phyloP scores from a whole-genome alignment of 1,140 invertebrate species.

The Scaptomyza graminum region DNA sequence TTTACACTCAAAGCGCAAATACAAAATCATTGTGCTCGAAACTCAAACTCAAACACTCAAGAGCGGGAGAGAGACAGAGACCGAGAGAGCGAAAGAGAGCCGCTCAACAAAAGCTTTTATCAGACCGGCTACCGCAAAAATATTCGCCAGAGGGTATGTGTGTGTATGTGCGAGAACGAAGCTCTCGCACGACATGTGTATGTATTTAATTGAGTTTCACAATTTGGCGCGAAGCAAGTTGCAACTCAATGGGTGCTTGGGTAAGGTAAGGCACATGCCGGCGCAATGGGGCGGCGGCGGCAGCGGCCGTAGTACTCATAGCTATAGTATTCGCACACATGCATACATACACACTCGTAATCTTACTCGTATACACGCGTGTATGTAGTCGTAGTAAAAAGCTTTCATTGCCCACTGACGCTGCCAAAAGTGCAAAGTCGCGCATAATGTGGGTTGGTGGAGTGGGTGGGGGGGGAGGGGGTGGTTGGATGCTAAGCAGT shows the following conservation, averaged over 20 bases:
- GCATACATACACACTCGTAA: background rate
- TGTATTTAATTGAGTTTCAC: slow-evolving; percentile 21
- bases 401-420: background rate
- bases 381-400: slow-evolving; percentile 1
- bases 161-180: background rate
- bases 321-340: slow-evolving; percentile 9
- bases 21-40: background rate
- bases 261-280: slow-evolving; percentile 23
- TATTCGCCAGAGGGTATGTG: background rate
- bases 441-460: background rate
- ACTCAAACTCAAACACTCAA: slow-evolving; percentile 27
- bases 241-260: slow-evolving; percentile 7
- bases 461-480: slow-evolving; percentile 1
- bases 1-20: background rate
- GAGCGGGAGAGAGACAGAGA: slow-evolving; percentile 22
- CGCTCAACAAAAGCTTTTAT: slow-evolving; percentile 18
- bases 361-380: slow-evolving; percentile 4
- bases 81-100: background rate
- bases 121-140: slow-evolving; percentile 16
- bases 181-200: background rate
- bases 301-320: slow-evolving; percentile 1
- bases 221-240: slow-evolving; percentile 54
- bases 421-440: slow-evolving; percentile 18
- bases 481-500: too few species aligned
- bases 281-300: slow-evolving; percentile 8